phyloP scores from a whole-genome alignment of 2,888 invertebrate species.

The Stenodera caucasica region DNA sequence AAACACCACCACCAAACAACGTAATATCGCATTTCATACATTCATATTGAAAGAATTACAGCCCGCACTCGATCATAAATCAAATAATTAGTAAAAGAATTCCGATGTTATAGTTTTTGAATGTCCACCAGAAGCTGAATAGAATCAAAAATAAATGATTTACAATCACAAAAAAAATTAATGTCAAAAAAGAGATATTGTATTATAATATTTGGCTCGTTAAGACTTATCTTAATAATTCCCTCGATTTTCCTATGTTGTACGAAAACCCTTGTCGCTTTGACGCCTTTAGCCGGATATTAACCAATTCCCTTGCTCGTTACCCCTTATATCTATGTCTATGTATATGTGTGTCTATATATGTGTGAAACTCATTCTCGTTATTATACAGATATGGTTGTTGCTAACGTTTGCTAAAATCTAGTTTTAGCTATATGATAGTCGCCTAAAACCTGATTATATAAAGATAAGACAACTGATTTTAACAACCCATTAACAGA shows the following conservation, averaged over 20 bases:
- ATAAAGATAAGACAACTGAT: constrained; percentile 32
- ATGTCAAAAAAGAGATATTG: constrained; percentile 36
- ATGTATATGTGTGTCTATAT: too few relatives aligned
- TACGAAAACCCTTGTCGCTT: constrained; percentile 42
- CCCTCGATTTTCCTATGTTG: constrained; percentile 6
- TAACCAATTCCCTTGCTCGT: constrained; percentile 46
- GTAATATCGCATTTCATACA: constrained; percentile 12
- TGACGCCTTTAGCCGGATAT: constrained; percentile 46
- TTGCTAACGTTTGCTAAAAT: constrained; percentile 28
- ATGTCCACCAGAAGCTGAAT: background rate
- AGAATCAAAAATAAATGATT: constrained; percentile 37
- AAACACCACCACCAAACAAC: constrained; percentile 4
- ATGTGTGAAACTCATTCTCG: constrained; percentile 26
- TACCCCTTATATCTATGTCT: too few relatives aligned
- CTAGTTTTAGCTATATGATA: constrained; percentile 27
- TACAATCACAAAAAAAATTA: constrained; percentile 46
- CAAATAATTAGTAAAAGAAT: constrained; percentile 6
- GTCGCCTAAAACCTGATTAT: constrained; percentile 18
- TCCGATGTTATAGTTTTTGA: background rate
- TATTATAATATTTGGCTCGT: constrained; percentile 37
- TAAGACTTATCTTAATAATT: constrained; percentile 29
- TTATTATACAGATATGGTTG: constrained; percentile 33
- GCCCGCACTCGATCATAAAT: constrained; percentile 6
- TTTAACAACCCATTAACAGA: constrained; percentile 29
- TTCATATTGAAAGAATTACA: constrained; percentile 8